Percentiles rank a stretch among this genome's conserved stretches.
These are phyloP conservation scores for Mesaphorura yosii DNA, from an alignment of 1,140 invertebrate genomes.

Conservation along the genomic window DNA sequence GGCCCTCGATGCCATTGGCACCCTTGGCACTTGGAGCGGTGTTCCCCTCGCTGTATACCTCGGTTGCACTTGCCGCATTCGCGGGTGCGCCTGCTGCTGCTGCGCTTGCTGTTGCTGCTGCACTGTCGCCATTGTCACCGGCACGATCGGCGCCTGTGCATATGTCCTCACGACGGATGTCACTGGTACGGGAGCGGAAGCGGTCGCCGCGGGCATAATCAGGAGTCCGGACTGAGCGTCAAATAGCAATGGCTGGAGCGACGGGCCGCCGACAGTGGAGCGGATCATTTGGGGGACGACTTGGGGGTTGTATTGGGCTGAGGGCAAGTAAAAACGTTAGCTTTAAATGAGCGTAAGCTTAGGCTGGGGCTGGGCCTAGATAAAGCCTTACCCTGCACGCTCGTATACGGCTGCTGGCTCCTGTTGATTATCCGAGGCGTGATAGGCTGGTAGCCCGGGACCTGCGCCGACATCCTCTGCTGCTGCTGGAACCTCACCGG, in stretches of 20 bases:
- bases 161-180: not conserved
- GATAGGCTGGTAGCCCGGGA: too few species aligned
- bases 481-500: too few species aligned
- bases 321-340: too few species aligned
- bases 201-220: not conserved
- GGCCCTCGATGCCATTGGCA: not conserved
- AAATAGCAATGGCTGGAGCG: conserved; percentile 4
- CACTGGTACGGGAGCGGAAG: not conserved
- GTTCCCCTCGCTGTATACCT: not conserved
- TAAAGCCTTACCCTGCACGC: too few species aligned
- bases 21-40: not conserved
- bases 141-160: not conserved
- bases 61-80: not conserved
- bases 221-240: conserved; percentile 6
- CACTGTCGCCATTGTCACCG: not conserved
- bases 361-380: too few species aligned
- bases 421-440: too few species aligned
- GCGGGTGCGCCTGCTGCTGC: not conserved
- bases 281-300: too few species aligned
- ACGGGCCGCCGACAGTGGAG: not conserved
- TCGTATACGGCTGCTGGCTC: too few species aligned
- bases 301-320: too few species aligned
- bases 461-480: too few species aligned
- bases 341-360: too few species aligned
- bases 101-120: not conserved